A percentile compares a stretch with the other conserved stretches of the same genome.
These are phyloP conservation scores for Elymnias hypermnestra DNA, from an alignment of 1,140 invertebrate species.

Conservation along the genomic window DNA sequence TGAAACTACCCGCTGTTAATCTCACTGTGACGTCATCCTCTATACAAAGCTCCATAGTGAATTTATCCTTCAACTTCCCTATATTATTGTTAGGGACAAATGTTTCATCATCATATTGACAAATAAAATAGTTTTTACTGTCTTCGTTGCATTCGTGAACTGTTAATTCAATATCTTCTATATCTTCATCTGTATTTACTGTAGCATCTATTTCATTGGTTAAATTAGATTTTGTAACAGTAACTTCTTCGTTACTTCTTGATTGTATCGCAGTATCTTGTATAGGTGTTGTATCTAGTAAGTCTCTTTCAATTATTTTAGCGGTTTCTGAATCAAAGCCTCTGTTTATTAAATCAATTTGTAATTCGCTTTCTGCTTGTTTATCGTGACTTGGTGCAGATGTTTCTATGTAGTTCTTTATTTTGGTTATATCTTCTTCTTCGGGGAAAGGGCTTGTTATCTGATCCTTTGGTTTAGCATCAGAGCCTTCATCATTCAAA, in stretches of 20 bases:
- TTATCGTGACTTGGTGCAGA: constrained; percentile 19
- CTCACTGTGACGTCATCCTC: constrained; percentile 56
- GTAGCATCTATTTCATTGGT: too few species aligned
- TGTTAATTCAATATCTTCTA: constrained; percentile 47
- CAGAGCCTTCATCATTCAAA: constrained; percentile 57
- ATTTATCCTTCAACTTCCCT: constrained; percentile 55
- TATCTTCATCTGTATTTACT: constrained; percentile 33
- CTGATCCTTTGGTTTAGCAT: constrained; percentile 30
- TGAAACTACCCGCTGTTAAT: constrained; percentile 45
- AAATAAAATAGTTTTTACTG: constrained; percentile 41
- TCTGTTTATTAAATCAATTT: constrained; percentile 54
- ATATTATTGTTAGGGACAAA: constrained; percentile 23
- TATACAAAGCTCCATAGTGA: constrained; percentile 57
- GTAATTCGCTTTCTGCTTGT: constrained; percentile 35
- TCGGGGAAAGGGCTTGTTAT: constrained; percentile 22
- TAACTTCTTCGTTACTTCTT: constrained; percentile 8
- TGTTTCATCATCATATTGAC: constrained; percentile 32
- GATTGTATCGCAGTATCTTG: constrained; percentile 23
- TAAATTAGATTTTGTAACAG: not conserved
- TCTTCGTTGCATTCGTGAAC: constrained; percentile 49
- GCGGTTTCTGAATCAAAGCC: constrained; percentile 64
- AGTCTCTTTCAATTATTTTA: constrained; percentile 62
- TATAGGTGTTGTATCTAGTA: constrained; percentile 36
- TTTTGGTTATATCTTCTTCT: constrained; percentile 52
- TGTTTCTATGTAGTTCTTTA: constrained; percentile 53